Conservation (phyloP, 1,140 invertebrate species). For the Psix sp. region DNA sequence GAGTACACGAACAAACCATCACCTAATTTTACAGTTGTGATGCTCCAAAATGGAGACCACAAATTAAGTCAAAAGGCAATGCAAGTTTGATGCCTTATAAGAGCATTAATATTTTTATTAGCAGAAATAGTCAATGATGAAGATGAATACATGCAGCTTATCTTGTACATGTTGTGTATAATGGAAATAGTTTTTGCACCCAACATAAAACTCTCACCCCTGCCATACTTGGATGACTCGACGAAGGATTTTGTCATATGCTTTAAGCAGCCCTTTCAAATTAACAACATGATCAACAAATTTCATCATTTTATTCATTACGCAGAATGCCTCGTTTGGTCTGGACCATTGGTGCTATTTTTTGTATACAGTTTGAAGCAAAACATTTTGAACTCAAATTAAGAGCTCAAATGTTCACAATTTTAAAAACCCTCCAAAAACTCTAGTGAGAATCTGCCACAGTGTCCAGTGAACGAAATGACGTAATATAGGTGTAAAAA, state of each 20-base stretch:
- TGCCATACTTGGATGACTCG: slow-evolving; percentile 15
- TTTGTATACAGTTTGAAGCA: slow-evolving; percentile 25
- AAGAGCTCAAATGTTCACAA: slow-evolving; percentile 25
- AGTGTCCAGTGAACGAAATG: slow-evolving; percentile 14
- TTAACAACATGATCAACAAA: slow-evolving; percentile 22
- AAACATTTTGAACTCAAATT: slow-evolving; percentile 27
- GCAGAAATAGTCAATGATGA: slow-evolving; percentile 27
- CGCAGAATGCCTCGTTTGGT: slow-evolving; percentile 23
- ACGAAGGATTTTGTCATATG: slow-evolving; percentile 9
- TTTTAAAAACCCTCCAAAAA: slow-evolving; percentile 29
- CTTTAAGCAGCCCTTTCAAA: slow-evolving; percentile 5
- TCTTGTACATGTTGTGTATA: slow-evolving; percentile 21
- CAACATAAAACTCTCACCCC: slow-evolving; percentile 4
- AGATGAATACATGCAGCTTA: slow-evolving; percentile 29
- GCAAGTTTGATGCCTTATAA: no score
- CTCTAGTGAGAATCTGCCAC: slow-evolving; percentile 7
- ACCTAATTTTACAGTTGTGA: slow-evolving; percentile 10
- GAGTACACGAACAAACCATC: slow-evolving; percentile 21
- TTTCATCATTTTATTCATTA: slow-evolving; percentile 25
- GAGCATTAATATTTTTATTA: slow-evolving; percentile 48
- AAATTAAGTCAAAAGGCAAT: slow-evolving; percentile 45
- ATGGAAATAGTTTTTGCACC: slow-evolving; percentile 47
- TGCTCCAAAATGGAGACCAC: slow-evolving; percentile 12
- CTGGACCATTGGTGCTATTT: slow-evolving; percentile 17
- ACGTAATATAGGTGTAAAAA: no score